Percentiles rank a stretch among this genome's conserved stretches.
phyloP scores from a whole-genome alignment of 2,888 invertebrate genomes.

The Campoletis raptor region DNA sequence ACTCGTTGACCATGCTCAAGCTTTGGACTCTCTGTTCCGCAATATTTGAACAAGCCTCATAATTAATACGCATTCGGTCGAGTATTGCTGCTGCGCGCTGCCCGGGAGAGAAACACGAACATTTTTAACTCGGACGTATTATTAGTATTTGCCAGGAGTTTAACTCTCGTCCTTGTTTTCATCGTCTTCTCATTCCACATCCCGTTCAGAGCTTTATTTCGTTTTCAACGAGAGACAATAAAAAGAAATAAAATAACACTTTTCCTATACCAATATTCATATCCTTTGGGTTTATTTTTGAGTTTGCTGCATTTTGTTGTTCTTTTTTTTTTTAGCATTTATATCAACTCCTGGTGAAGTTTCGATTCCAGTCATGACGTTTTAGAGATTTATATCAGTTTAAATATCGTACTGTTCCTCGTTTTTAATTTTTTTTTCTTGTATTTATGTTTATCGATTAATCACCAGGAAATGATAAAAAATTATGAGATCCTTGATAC shows the following conservation, averaged over 20 bases:
- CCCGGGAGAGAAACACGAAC: conserved; percentile 36
- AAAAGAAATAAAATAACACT: conserved; percentile 5
- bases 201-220: background rate
- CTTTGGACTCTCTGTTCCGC: conserved; percentile 70
- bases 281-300: background rate
- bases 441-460: too few relatives aligned
- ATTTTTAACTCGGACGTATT: conserved; percentile 67
- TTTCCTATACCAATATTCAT: conserved; percentile 24
- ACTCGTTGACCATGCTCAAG: conserved; percentile 57
- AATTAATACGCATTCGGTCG: conserved; percentile 83
- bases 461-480: background rate
- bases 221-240: conserved; percentile 9
- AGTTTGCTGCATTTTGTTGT: background rate
- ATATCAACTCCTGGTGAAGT: background rate
- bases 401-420: too few relatives aligned
- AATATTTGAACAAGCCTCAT: conserved; percentile 84
- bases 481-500: background rate
- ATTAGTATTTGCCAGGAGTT: conserved; percentile 70
- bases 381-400: background rate
- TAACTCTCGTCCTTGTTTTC: conserved; percentile 12
- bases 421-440: background rate
- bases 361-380: background rate
- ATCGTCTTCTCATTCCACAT: conserved; percentile 44
- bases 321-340: background rate
- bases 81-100: conserved; percentile 65